Conservation (phyloP, 2,113 vertebrate species). For the Centrocercus urophasianus region DNA sequence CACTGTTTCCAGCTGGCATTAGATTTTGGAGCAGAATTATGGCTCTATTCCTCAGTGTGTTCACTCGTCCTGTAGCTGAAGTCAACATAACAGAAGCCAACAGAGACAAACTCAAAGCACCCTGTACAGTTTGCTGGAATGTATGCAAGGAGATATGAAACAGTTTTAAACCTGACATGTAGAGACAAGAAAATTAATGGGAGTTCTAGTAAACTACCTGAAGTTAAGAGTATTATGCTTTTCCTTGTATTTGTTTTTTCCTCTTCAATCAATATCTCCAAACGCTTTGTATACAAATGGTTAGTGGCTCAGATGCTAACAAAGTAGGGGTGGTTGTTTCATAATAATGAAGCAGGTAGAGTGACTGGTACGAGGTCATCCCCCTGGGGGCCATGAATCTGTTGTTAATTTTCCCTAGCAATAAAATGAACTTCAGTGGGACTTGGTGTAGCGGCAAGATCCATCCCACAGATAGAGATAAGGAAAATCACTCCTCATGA, state of each 20-base stretch:
- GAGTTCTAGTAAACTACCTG: conserved; percentile 11
- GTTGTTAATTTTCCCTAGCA: background rate
- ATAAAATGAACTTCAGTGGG: background rate
- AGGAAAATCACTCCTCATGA: background rate
- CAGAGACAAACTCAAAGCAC: conserved; percentile 44
- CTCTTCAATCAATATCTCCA: conserved; percentile 40
- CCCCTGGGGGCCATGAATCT: background rate
- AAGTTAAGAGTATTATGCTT: conserved; percentile 45
- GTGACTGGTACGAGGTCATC: background rate
- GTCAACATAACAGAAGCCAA: conserved; percentile 67
- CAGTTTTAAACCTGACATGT: conserved; percentile 13
- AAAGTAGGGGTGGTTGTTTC: conserved; percentile 32
- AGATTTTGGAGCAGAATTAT: conserved; percentile 69
- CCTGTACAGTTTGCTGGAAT: background rate
- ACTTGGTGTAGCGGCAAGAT: background rate
- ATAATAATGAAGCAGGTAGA: background rate
- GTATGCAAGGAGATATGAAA: background rate
- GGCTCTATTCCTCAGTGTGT: conserved; percentile 66
- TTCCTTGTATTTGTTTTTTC: conserved; percentile 39
- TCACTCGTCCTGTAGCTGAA: conserved; percentile 60
- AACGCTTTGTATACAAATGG: conserved; percentile 29
- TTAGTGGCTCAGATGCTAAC: conserved; percentile 14
- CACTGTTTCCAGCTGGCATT: conserved; percentile 64
- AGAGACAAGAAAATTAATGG: conserved; percentile 27
- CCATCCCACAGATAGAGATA: background rate